These are phyloP conservation scores for Agrochola litura DNA, from an alignment of 2,888 invertebrate genomes.

Conservation along the genomic window DNA sequence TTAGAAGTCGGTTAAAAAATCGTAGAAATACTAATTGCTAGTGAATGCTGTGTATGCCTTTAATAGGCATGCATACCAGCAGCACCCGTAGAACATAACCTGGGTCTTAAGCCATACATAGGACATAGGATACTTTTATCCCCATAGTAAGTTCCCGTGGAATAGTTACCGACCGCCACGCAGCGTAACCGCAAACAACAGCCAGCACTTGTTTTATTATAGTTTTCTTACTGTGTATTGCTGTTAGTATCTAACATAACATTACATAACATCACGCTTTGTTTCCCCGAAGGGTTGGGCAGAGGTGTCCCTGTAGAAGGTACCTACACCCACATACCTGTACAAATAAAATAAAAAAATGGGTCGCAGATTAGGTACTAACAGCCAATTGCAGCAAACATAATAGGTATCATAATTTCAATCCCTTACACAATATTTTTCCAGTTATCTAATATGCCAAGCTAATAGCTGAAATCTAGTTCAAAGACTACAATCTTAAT, in stretches of 20 bases:
- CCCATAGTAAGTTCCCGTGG: no score
- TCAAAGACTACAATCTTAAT: slow-evolving; percentile 24
- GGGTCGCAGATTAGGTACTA: not conserved
- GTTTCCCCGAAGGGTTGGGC: no score
- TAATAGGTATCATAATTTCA: not conserved
- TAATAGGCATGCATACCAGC: not conserved
- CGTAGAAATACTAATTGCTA: not conserved
- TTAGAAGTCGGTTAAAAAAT: no score
- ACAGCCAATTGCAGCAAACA: not conserved
- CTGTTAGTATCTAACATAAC: no score
- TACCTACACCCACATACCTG: no score
- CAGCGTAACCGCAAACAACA: no score
- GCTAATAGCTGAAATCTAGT: slow-evolving; percentile 8
- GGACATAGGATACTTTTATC: not conserved
- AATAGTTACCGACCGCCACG: not conserved
- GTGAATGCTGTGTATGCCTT: not conserved
- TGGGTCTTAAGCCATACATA: no score
- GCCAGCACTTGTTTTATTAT: not conserved
- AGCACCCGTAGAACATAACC: not conserved
- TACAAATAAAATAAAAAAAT: not conserved
- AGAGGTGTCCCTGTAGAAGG: no score
- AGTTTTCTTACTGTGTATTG: not conserved
- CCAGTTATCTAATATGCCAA: not conserved
- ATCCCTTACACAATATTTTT: not conserved
- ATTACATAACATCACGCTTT: no score